Conservation (phyloP, 2,888 invertebrate species). For the Strigamia crassipes region DNA sequence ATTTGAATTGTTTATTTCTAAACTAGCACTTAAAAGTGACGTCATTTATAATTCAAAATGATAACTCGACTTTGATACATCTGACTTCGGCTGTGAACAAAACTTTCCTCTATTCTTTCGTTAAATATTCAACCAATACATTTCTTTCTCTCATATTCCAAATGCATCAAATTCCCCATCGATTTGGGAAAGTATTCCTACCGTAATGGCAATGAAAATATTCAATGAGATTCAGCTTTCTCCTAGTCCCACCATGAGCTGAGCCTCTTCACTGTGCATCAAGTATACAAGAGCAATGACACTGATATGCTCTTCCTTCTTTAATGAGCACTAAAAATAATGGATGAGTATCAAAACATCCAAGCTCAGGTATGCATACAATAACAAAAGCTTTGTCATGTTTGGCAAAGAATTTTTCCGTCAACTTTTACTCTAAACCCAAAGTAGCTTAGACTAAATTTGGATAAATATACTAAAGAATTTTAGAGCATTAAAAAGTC, state of each 20-base stretch:
- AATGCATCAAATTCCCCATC: conserved; percentile 19
- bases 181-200: neutral
- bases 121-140: conserved; percentile 8
- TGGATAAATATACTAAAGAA: too few species aligned
- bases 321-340: neutral
- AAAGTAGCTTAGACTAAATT: too few species aligned
- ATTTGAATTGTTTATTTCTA: neutral
- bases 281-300: conserved; percentile 12
- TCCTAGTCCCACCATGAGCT: neutral
- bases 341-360: neutral
- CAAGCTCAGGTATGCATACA: neutral
- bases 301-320: conserved; percentile 30
- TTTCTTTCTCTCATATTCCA: neutral
- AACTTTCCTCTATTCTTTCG: neutral
- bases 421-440: neutral
- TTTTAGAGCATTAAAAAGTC: too few species aligned
- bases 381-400: neutral
- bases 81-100: neutral
- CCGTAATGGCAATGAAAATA: neutral
- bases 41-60: neutral
- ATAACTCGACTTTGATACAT: neutral
- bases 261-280: conserved; percentile 18
- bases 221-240: neutral
- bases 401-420: neutral
- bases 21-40: neutral